phyloP scores from a whole-genome alignment of 2,888 invertebrate genomes.

The Craniophora ligustri region DNA sequence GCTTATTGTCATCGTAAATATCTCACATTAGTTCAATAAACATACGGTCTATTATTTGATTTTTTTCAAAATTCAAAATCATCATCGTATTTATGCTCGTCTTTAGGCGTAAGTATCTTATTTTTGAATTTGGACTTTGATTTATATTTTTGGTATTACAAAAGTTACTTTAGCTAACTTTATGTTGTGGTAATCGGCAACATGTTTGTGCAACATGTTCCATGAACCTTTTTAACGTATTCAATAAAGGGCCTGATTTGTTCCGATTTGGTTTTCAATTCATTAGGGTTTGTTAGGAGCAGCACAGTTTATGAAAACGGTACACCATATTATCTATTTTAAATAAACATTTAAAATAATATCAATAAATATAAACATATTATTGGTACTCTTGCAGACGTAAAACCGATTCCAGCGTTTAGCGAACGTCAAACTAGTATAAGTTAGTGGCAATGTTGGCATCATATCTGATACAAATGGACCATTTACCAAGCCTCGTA shows the following conservation, averaged over 20 bases:
- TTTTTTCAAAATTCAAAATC: constrained; percentile 17
- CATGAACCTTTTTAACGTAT: no score
- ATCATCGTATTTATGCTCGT: constrained; percentile 4
- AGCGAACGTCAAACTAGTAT: constrained; percentile 3
- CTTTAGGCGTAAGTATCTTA: no score
- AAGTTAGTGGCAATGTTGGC: constrained; percentile 32
- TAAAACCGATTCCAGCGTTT: constrained; percentile 9
- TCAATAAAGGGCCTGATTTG: constrained; percentile 1
- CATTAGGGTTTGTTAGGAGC: no score
- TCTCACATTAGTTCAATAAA: constrained; percentile 16
- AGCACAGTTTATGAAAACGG: no score
- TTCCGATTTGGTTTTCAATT: no score
- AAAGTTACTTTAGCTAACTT: no score
- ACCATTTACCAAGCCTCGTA: constrained; percentile 33
- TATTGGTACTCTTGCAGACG: background rate
- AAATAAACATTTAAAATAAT: background rate
- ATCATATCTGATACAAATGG: constrained; percentile 28
- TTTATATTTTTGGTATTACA: constrained; percentile 29
- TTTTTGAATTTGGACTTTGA: constrained; percentile 1
- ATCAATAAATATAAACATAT: constrained; percentile 9
- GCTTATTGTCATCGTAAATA: constrained; percentile 25
- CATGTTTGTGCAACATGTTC: background rate
- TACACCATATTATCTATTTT: no score
- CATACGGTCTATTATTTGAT: background rate
- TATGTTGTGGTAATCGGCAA: background rate